A percentile compares a stretch with the other conserved stretches of the same genome.
phyloP scores from a whole-genome alignment of 2,113 vertebrate species.

The Spea bombifrons region DNA sequence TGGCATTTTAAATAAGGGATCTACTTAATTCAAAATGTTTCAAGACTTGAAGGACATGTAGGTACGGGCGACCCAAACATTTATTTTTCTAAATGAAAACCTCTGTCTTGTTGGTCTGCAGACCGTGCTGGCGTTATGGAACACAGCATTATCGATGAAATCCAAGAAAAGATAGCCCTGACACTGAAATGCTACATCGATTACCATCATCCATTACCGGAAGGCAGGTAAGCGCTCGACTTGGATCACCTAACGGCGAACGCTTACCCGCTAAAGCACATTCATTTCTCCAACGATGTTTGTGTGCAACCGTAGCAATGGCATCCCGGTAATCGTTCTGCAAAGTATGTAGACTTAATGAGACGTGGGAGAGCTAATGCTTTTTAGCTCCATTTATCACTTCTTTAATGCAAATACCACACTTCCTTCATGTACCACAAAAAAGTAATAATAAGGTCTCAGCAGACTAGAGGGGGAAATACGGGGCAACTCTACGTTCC shows the following conservation, averaged over 20 bases:
- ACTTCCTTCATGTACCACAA: too few species aligned
- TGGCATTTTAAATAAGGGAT: neutral
- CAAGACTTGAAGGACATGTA: too few species aligned
- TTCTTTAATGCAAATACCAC: too few species aligned
- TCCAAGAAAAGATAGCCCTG: constrained; percentile 61
- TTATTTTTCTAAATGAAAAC: neutral
- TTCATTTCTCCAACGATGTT: neutral
- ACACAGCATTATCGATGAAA: constrained; percentile 47
- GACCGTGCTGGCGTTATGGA: constrained; percentile 51
- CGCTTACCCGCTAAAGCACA: neutral
- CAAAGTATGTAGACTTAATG: neutral
- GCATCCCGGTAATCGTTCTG: neutral
- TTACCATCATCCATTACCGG: constrained; percentile 44
- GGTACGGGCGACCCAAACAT: too few species aligned
- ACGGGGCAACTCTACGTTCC: too few species aligned
- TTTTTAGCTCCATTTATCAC: neutral
- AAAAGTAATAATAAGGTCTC: too few species aligned
- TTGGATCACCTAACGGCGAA: neutral
- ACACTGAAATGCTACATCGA: constrained; percentile 62
- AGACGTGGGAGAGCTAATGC: neutral
- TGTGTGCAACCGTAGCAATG: neutral
- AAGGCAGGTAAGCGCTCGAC: constrained; percentile 46
- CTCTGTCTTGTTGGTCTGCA: constrained; percentile 29
- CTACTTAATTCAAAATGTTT: too few species aligned
- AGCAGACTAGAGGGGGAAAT: too few species aligned